These are phyloP conservation scores for Scolanthus callimorphus DNA, from an alignment of 92 coral and sea anemone genomes.

Conservation along the genomic window DNA sequence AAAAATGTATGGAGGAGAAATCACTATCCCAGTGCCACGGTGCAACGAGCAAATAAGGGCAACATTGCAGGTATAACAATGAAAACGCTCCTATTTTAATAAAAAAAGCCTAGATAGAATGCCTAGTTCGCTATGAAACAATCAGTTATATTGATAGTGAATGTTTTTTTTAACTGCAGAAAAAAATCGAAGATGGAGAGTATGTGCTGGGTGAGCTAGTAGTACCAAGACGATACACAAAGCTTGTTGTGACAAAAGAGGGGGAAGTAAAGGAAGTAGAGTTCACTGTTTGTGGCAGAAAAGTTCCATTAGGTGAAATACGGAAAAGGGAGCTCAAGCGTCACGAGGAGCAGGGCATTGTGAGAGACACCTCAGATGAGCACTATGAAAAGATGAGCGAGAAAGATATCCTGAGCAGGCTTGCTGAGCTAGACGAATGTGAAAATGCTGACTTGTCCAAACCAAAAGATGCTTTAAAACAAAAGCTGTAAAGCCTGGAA, in stretches of 20 bases:
- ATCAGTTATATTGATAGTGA: too few species aligned
- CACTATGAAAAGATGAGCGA: conserved; percentile 8
- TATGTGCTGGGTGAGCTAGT: conserved; percentile 22
- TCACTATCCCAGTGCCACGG: too few species aligned
- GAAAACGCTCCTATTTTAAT: conserved; percentile 7
- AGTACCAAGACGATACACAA: conserved; percentile 17
- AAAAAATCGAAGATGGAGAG: conserved; percentile 9
- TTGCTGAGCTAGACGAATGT: too few species aligned
- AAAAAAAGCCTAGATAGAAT: not conserved
- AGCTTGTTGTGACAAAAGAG: conserved; percentile 13
- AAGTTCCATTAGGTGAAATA: conserved; percentile 6
- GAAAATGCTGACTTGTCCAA: too few species aligned
- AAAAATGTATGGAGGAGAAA: too few species aligned
- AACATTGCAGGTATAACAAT: not conserved
- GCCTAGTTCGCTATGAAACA: too few species aligned
- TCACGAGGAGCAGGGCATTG: conserved; percentile 6
- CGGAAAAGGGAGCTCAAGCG: conserved; percentile 6
- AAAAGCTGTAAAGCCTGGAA: too few species aligned
- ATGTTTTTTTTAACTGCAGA: not conserved
- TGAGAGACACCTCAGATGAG: not conserved
- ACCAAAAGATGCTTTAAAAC: too few species aligned
- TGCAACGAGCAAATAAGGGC: too few species aligned
- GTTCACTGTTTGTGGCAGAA: conserved; percentile 21
- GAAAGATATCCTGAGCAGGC: too few species aligned
- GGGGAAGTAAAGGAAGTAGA: conserved; percentile 10